Percentiles rank a stretch among this genome's conserved stretches.
phyloP scores from a whole-genome alignment of 2,888 invertebrate species.

The Didymodactylos carnosus region DNA sequence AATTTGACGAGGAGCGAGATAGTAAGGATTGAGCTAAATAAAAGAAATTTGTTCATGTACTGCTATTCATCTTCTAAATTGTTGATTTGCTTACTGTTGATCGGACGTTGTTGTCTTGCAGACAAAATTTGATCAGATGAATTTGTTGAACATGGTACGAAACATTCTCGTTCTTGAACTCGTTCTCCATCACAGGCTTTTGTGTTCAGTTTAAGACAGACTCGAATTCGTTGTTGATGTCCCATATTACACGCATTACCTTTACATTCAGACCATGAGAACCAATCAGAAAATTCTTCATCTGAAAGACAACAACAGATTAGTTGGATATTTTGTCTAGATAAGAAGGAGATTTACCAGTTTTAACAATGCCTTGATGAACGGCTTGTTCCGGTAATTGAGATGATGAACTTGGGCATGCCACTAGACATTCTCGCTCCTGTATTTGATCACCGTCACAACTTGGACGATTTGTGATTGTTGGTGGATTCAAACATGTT shows the following conservation, averaged over 20 bases:
- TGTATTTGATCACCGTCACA: slow-evolving; percentile 6
- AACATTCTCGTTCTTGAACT: neutral
- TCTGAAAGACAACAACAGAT: neutral
- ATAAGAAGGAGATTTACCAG: neutral
- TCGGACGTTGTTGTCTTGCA: too few relatives aligned
- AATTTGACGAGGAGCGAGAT: neutral
- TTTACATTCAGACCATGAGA: neutral
- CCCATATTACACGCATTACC: neutral
- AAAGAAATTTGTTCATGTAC: too few relatives aligned
- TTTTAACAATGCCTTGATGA: too few relatives aligned
- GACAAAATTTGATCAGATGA: too few relatives aligned
- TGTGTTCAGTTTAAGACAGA: neutral
- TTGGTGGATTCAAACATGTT: slow-evolving; percentile 9
- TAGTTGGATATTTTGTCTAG: neutral
- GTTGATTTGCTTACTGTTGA: neutral
- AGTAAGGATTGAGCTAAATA: too few relatives aligned
- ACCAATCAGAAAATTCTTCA: neutral
- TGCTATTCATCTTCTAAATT: too few relatives aligned
- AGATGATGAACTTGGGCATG: neutral
- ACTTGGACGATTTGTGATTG: neutral
- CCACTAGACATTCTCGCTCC: neutral
- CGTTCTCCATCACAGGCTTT: neutral
- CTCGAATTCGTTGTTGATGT: neutral
- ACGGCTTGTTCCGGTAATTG: neutral
- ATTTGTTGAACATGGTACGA: neutral